Conservation (phyloP, 2,113 vertebrate species). For the Athene cunicularia region DNA sequence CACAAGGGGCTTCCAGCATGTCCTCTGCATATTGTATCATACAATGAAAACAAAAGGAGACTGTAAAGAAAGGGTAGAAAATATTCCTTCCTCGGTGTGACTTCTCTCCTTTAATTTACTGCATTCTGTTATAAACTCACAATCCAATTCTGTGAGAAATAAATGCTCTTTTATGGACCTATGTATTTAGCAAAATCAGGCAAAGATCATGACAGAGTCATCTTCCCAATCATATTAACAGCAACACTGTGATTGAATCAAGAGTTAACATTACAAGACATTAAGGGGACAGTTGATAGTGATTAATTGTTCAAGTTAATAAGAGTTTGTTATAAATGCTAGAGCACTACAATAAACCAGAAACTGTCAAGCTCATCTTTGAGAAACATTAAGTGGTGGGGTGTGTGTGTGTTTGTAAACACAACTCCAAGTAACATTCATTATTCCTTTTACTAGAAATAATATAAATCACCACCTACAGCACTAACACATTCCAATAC, state of each 20-base stretch:
- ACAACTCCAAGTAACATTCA: background rate
- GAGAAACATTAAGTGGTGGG: background rate
- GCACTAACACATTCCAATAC: background rate
- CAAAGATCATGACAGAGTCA: background rate
- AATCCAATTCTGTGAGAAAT: background rate
- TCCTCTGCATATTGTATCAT: background rate
- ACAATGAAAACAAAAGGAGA: background rate
- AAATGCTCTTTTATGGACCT: background rate
- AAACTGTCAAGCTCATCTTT: background rate
- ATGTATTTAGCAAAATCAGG: background rate
- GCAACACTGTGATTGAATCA: background rate
- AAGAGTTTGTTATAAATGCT: background rate
- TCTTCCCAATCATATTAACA: background rate
- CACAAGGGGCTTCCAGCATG: background rate
- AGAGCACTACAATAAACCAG: background rate
- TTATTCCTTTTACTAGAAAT: background rate
- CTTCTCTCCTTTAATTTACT: background rate
- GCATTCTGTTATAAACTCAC: background rate
- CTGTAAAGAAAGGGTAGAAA: background rate
- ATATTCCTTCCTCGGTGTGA: background rate
- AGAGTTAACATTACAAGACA: background rate
- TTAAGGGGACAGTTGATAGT: background rate
- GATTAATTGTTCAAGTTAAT: background rate
- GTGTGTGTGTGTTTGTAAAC: background rate
- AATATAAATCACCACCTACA: background rate